phyloP scores from a whole-genome alignment of 2,113 vertebrate species.

The Enhydra lutris region DNA sequence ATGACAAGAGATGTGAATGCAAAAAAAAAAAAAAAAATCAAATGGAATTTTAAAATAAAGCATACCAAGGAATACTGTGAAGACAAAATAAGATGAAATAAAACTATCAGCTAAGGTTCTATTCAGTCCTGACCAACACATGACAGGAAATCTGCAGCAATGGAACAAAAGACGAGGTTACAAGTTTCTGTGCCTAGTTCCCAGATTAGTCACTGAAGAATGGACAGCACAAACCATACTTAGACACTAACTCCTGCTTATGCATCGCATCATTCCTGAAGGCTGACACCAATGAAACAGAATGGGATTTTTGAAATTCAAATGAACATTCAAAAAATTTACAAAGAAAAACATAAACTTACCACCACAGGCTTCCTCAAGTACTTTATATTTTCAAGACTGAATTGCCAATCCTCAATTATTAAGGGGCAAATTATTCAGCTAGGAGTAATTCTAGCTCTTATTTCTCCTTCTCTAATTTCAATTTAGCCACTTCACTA shows the following conservation, averaged over 20 bases:
- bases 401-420: constrained; percentile 6
- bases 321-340: not conserved
- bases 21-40: constrained; percentile 25
- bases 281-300: constrained; percentile 15
- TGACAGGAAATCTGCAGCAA: constrained; percentile 41
- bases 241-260: not conserved
- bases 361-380: not conserved
- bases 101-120: constrained; percentile 24
- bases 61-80: constrained; percentile 16
- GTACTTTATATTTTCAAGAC: not conserved
- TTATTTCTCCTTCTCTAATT: not conserved
- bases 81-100: constrained; percentile 42
- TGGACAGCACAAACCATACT: not conserved
- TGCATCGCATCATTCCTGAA: not conserved
- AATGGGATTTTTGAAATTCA: not conserved
- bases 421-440: not conserved
- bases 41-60: constrained; percentile 50
- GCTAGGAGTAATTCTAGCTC: not conserved
- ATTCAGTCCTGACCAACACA: constrained; percentile 27
- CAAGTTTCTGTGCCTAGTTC: constrained; percentile 2
- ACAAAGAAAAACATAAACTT: constrained; percentile 28
- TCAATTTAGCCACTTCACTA: constrained; percentile 23
- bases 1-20: constrained; percentile 49
- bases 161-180: not conserved
- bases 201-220: constrained; percentile 34